Conservation (phyloP, 2,888 invertebrate species). For the Melinopterus prodromus region DNA sequence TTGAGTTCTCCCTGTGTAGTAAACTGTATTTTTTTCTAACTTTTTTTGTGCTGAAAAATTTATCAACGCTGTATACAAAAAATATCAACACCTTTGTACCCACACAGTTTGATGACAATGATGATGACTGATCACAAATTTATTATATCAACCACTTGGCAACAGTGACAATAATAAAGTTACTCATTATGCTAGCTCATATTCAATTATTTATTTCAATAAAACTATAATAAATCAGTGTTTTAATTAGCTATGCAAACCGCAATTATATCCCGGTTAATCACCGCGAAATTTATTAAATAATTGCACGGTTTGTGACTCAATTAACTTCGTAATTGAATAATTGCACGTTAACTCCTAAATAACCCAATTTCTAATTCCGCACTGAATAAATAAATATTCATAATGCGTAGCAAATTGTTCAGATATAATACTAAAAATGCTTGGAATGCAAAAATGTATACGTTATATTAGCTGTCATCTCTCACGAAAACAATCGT, state of each 20-base stretch:
- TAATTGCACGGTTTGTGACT: neutral
- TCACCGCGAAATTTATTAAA: neutral
- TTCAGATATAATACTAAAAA: neutral
- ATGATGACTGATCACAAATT: conserved; percentile 6
- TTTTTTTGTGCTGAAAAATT: no score
- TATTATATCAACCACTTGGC: conserved; percentile 10
- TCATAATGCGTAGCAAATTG: neutral
- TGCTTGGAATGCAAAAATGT: neutral
- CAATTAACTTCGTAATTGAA: neutral
- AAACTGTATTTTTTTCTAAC: no score
- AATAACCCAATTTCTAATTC: neutral
- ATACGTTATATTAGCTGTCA: neutral
- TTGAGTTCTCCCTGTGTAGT: no score
- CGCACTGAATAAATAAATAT: no score
- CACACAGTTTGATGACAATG: no score
- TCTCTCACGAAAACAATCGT: neutral
- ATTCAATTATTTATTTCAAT: neutral
- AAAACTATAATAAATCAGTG: neutral
- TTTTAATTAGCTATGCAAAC: neutral
- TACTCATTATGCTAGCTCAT: neutral
- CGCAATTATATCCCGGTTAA: neutral
- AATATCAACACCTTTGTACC: no score
- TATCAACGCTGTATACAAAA: no score
- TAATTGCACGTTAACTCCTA: neutral
- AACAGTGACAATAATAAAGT: neutral